A percentile compares a stretch with the other conserved stretches of the same genome.
Conservation (phyloP, 1,140 invertebrate genomes). For the Theocolax elegans region DNA sequence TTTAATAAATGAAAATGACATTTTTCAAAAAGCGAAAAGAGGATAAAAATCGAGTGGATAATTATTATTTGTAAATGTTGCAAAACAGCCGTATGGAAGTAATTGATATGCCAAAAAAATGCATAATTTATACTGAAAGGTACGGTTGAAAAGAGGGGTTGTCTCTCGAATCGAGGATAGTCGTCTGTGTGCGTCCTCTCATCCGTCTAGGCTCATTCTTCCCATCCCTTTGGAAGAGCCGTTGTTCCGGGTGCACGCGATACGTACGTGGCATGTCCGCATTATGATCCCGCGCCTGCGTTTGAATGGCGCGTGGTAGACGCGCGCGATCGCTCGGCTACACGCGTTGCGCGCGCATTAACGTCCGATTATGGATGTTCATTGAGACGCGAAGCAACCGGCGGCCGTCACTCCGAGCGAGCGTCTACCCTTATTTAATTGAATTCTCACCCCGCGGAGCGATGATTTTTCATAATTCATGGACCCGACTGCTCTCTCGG, state of each 20-base stretch:
- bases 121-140: no score
- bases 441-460: slow-evolving; percentile 25
- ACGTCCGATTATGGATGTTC: slow-evolving; percentile 37
- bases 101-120: no score
- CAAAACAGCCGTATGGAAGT: no score
- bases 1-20: no score
- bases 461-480: slow-evolving; percentile 42
- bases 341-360: slow-evolving; percentile 3
- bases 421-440: slow-evolving; percentile 13
- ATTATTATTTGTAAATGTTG: no score
- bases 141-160: no score
- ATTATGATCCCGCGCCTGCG: slow-evolving; percentile 32
- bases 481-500: background rate
- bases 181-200: no score
- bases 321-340: background rate
- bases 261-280: background rate
- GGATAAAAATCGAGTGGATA: no score
- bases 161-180: no score
- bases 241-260: background rate
- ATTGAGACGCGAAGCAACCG: slow-evolving; percentile 29
- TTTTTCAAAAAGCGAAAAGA: no score
- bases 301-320: slow-evolving; percentile 19
- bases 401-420: background rate
- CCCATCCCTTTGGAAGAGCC: background rate
- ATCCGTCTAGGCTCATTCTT: background rate